Percentiles rank a stretch among this genome's conserved stretches.
phyloP scores from a whole-genome alignment of 2,888 invertebrate species.

The Cremastobaeus sp. region DNA sequence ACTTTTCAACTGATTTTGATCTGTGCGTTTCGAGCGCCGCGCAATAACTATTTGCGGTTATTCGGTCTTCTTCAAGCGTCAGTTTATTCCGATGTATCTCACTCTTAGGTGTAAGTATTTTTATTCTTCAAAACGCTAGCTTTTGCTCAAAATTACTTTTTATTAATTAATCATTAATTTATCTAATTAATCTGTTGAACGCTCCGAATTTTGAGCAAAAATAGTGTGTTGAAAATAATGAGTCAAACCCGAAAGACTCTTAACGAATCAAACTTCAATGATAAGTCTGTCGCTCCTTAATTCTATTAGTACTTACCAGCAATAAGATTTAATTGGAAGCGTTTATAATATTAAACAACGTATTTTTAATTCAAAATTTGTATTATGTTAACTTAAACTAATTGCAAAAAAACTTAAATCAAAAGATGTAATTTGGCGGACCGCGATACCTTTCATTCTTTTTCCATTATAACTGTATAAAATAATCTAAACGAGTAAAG shows the following conservation, averaged over 20 bases:
- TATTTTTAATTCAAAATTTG: too few species aligned
- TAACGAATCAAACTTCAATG: constrained; percentile 70
- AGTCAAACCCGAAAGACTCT: constrained; percentile 67
- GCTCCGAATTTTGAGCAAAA: constrained; percentile 39
- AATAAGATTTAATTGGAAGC: constrained; percentile 32
- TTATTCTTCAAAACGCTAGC: constrained; percentile 30
- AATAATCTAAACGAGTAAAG: constrained; percentile 46
- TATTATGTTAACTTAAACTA: too few species aligned
- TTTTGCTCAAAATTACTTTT: constrained; percentile 41
- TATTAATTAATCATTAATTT: too few species aligned
- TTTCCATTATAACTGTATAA: constrained; percentile 31
- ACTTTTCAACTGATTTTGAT: constrained; percentile 55
- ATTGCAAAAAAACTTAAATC: too few species aligned
- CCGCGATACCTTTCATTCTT: constrained; percentile 6
- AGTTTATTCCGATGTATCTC: constrained; percentile 61
- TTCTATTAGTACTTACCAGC: constrained; percentile 38
- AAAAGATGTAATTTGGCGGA: constrained; percentile 19
- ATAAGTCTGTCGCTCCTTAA: constrained; percentile 59
- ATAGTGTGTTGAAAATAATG: constrained; percentile 58
- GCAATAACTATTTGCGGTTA: constrained; percentile 32
- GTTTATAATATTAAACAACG: constrained; percentile 37
- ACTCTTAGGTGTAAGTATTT: constrained; percentile 56
- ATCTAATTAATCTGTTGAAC: neutral
- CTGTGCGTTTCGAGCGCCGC: constrained; percentile 35
- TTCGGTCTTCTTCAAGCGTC: constrained; percentile 52